Percentiles rank a stretch among this genome's conserved stretches.
Evolutionary conservation across 1,140 invertebrate genomes (phyloP).

Genomic region (Drosophila varians): DNA sequence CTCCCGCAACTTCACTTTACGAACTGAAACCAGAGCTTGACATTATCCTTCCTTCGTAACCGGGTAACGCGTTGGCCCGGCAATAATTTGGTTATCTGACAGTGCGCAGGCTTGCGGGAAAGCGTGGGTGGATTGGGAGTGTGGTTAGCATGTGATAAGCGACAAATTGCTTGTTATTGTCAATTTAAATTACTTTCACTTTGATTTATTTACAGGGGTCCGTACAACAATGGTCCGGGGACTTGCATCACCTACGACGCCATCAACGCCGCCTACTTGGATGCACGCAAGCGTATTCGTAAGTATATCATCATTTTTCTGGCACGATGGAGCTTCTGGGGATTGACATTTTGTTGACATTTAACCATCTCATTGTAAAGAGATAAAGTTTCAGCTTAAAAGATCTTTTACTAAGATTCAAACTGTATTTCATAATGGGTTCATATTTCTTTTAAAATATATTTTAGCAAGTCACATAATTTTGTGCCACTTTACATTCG

Average conservation of each 20-base stretch:
- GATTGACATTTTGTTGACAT: background rate
- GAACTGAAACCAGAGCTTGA: slow-evolving; percentile 30
- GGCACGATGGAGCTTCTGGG: background rate
- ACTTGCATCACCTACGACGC: slow-evolving; percentile 96
- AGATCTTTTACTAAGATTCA: too few species aligned
- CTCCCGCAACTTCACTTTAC: slow-evolving; percentile 11
- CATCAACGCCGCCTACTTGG: slow-evolving; percentile 93
- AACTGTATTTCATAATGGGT: too few species aligned
- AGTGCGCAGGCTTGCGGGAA: slow-evolving; percentile 38
- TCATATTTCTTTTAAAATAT: too few species aligned
- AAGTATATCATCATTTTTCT: slow-evolving; percentile 84
- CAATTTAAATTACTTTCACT: slow-evolving; percentile 53
- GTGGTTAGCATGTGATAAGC: slow-evolving; percentile 66
- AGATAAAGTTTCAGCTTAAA: background rate
- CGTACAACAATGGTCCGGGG: slow-evolving; percentile 86
- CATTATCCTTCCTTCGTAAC: slow-evolving; percentile 2
- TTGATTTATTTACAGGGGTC: slow-evolving; percentile 54
- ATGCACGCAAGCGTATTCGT: slow-evolving; percentile 93
- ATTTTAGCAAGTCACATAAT: too few species aligned
- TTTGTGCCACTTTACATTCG: too few species aligned
- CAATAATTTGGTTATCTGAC: slow-evolving; percentile 79
- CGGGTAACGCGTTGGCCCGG: slow-evolving; percentile 47
- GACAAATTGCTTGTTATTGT: slow-evolving; percentile 61
- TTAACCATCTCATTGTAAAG: background rate
- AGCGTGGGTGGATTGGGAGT: slow-evolving; percentile 1